These are phyloP conservation scores for Calyptomena viridis DNA, from an alignment of 2,113 vertebrate species.

Conservation along the genomic window DNA sequence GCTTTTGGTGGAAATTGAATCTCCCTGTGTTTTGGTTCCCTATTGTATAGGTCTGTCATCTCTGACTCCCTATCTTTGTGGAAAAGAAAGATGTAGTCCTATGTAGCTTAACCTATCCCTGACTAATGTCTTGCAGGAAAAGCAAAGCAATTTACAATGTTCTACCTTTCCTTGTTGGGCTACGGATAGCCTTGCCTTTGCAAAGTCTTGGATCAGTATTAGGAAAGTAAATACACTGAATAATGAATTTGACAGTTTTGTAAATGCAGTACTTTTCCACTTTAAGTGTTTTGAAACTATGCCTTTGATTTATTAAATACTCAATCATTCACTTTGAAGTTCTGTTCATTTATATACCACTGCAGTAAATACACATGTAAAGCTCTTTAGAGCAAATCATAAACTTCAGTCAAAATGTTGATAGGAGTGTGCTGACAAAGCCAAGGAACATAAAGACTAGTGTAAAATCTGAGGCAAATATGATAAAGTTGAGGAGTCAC, in stretches of 20 bases:
- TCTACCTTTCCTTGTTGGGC: background rate
- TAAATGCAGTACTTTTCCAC: background rate
- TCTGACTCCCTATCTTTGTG: background rate
- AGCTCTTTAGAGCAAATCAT: background rate
- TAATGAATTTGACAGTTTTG: background rate
- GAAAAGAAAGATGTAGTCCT: background rate
- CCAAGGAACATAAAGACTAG: background rate
- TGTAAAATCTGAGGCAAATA: background rate
- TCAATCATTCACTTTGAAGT: background rate
- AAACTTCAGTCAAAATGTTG: background rate
- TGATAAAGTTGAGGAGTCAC: background rate
- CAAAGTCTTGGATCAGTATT: background rate
- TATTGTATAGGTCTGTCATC: background rate
- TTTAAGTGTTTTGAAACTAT: background rate
- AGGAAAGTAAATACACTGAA: background rate
- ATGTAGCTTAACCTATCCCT: background rate
- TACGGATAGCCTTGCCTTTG: background rate
- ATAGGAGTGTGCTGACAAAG: background rate
- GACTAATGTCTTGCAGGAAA: background rate
- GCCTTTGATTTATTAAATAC: slow-evolving; percentile 5
- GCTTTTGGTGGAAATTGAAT: background rate
- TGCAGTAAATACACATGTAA: slow-evolving; percentile 8
- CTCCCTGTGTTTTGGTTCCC: background rate
- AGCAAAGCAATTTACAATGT: background rate
- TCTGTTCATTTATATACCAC: background rate